These are phyloP conservation scores for Heterohyrax brucei DNA, from an alignment of 2,797 vertebrate genomes.

Conservation along the genomic window DNA sequence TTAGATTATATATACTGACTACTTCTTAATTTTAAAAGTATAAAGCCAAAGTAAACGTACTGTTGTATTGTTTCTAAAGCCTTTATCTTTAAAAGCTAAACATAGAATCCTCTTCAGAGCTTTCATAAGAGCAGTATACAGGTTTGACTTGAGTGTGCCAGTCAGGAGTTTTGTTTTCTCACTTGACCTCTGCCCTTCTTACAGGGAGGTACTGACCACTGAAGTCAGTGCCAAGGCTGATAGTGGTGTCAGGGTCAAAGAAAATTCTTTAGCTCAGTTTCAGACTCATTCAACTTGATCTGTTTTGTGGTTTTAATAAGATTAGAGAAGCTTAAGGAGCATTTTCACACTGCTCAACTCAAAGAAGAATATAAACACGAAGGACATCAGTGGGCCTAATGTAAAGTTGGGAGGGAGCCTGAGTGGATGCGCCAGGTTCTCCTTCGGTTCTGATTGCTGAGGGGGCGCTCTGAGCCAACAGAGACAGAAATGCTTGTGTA, in stretches of 20 bases:
- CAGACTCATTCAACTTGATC: conserved; percentile 84
- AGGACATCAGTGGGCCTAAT: conserved; percentile 83
- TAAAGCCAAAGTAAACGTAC: conserved; percentile 23
- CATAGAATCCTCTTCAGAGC: neutral
- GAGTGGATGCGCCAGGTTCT: conserved; percentile 83
- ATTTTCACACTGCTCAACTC: conserved; percentile 86
- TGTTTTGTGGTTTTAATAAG: conserved; percentile 87
- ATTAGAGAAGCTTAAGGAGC: conserved; percentile 88
- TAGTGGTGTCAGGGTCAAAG: conserved; percentile 71
- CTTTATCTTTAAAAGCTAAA: conserved; percentile 43
- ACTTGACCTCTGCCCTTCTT: conserved; percentile 34
- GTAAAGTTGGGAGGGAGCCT: conserved; percentile 78
- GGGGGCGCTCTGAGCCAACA: conserved; percentile 6
- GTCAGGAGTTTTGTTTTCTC: neutral
- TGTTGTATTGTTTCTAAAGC: conserved; percentile 54
- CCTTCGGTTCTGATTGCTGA: conserved; percentile 66
- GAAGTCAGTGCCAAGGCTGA: conserved; percentile 77
- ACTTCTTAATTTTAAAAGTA: conserved; percentile 34
- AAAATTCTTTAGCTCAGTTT: conserved; percentile 86
- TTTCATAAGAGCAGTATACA: neutral
- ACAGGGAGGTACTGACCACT: conserved; percentile 73
- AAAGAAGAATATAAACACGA: conserved; percentile 83
- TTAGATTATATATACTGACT: neutral
- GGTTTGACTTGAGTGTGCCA: neutral
- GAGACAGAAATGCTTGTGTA: neutral